Conservation (phyloP, 2,888 invertebrate genomes). For the Capitulum mitella region DNA sequence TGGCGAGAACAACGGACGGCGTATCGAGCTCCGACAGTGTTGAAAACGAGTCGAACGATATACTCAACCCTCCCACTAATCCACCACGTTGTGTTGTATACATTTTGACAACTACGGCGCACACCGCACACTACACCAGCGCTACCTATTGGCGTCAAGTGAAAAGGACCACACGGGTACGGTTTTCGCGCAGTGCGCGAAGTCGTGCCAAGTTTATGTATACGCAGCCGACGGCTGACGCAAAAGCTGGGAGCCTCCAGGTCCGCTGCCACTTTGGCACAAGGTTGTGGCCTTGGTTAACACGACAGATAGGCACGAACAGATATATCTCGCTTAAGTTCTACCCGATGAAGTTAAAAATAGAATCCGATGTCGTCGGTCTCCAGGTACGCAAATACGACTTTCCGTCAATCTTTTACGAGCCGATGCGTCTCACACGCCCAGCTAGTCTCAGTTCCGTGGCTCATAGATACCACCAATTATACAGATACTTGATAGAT, state of each 20-base stretch:
- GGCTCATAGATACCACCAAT: no score
- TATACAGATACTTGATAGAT: no score
- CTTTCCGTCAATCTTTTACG: no score
- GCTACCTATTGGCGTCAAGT: neutral
- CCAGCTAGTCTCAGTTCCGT: no score
- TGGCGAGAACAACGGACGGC: neutral
- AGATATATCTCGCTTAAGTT: no score
- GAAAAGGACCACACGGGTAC: neutral
- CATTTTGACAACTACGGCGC: neutral
- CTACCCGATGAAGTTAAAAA: no score
- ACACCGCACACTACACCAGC: neutral
- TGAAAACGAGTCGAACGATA: slow-evolving; percentile 3
- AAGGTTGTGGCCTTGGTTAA: no score
- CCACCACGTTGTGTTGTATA: neutral
- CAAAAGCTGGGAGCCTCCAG: neutral
- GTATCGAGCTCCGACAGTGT: neutral
- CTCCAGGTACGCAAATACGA: no score
- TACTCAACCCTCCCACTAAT: neutral
- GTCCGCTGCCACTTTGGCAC: neutral
- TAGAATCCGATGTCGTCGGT: no score
- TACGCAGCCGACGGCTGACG: neutral
- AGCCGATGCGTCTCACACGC: no score
- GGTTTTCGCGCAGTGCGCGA: neutral
- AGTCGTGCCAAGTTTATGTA: neutral
- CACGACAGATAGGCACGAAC: no score